Conservation (phyloP, 1,140 invertebrate species). For the Ephestia elutella region DNA sequence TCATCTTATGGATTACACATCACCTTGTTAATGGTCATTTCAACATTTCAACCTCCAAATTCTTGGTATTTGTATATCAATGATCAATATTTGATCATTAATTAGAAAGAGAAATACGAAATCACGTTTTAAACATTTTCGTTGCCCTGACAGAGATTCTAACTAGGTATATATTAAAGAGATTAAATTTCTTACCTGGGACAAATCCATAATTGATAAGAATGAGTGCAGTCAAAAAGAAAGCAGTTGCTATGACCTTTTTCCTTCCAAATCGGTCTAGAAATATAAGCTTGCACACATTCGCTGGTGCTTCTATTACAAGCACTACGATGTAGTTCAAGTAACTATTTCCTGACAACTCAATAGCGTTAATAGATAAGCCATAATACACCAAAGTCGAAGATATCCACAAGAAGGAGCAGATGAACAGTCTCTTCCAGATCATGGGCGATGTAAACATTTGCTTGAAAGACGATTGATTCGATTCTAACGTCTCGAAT, state of each 20-base stretch:
- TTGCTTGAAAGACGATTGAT: slow-evolving; percentile 71
- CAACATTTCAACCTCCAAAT: background rate
- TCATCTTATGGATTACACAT: background rate
- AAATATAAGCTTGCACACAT: slow-evolving; percentile 77
- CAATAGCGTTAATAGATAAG: slow-evolving; percentile 81
- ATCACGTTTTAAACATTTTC: background rate
- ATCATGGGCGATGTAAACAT: slow-evolving; percentile 76
- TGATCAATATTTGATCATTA: background rate
- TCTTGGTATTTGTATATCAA: background rate
- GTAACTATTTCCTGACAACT: slow-evolving; percentile 79
- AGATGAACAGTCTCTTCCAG: slow-evolving; percentile 78
- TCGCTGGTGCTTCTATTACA: slow-evolving; percentile 76
- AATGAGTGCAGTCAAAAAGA: slow-evolving; percentile 76
- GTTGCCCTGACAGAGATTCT: too few relatives aligned
- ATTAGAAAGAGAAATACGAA: background rate
- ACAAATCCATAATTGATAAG: slow-evolving; percentile 61
- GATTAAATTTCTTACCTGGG: slow-evolving; percentile 47
- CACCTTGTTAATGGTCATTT: background rate
- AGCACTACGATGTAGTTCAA: slow-evolving; percentile 76
- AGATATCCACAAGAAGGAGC: slow-evolving; percentile 81
- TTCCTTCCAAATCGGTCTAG: slow-evolving; percentile 80
- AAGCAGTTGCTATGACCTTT: slow-evolving; percentile 75
- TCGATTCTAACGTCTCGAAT: slow-evolving; percentile 38
- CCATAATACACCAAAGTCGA: slow-evolving; percentile 87
- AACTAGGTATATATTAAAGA: too few relatives aligned